Evolutionary conservation across 2,113 vertebrate species (phyloP).

Genomic region (Dolichotis patagonum): DNA sequence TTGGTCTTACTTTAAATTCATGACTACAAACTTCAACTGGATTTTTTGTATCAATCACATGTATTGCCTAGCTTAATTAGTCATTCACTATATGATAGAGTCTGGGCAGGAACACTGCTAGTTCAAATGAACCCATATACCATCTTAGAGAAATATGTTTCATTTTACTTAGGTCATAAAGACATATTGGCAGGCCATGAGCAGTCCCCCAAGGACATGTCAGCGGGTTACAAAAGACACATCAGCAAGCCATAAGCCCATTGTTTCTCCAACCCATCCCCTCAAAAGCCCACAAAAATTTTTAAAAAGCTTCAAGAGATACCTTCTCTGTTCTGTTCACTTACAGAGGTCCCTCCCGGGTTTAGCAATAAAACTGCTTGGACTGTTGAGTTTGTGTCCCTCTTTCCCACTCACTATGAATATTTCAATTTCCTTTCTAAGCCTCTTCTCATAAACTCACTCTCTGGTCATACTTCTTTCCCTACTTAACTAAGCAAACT

Average conservation of each 20-base stretch:
- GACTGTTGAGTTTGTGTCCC: background rate
- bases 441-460: background rate
- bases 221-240: background rate
- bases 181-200: background rate
- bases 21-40: background rate
- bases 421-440: background rate
- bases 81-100: background rate
- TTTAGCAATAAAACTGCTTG: background rate
- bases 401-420: background rate
- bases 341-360: background rate
- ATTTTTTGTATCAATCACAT: background rate
- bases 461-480: background rate
- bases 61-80: background rate
- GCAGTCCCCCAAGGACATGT: background rate
- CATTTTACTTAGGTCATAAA: background rate
- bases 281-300: background rate
- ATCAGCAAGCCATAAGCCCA: background rate
- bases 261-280: background rate
- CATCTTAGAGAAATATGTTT: background rate
- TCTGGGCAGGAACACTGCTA: background rate
- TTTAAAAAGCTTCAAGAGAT: background rate
- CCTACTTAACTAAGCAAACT: background rate
- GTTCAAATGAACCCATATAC: background rate
- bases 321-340: background rate
- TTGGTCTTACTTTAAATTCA: background rate